Evolutionary conservation across 2,797 vertebrate genomes (phyloP).

Genomic region (Macropodus opercularis): DNA sequence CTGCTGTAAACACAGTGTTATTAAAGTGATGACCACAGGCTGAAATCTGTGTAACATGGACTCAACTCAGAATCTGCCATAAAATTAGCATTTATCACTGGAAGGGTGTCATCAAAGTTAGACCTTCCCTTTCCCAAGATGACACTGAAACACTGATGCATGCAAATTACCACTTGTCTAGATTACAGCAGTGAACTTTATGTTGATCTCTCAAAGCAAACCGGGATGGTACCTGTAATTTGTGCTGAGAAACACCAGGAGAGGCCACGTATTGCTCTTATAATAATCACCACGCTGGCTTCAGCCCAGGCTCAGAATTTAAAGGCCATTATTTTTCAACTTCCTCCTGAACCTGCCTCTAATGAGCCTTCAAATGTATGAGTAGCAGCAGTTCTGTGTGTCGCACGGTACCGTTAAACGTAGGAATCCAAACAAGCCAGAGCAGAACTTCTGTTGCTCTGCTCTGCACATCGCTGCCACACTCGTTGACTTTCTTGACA

Average conservation of each 20-base stretch:
- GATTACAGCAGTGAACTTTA: constrained; percentile 17
- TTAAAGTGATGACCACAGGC: constrained; percentile 10
- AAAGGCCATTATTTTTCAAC: constrained; percentile 1
- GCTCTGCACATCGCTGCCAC: no score
- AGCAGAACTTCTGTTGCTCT: no score
- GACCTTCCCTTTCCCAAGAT: constrained; percentile 19
- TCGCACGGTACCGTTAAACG: no score
- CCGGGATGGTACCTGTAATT: constrained; percentile 33
- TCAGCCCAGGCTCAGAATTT: not conserved
- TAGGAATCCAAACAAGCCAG: no score
- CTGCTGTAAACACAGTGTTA: constrained; percentile 6
- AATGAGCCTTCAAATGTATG: constrained; percentile 1
- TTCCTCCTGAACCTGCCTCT: not conserved
- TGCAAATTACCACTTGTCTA: constrained; percentile 50
- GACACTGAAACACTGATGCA: constrained; percentile 42
- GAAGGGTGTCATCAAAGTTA: constrained; percentile 20
- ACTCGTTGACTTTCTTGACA: no score
- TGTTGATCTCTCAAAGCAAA: constrained; percentile 21
- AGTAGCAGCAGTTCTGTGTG: no score
- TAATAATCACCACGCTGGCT: constrained; percentile 11
- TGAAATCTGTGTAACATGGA: constrained; percentile 24
- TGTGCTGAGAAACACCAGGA: constrained; percentile 23
- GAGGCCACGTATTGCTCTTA: constrained; percentile 3
- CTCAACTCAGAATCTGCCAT: constrained; percentile 24
- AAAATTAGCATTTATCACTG: constrained; percentile 36